These are phyloP conservation scores for Entomobrya multifasciata DNA, from an alignment of 2,888 invertebrate species.

Conservation along the genomic window DNA sequence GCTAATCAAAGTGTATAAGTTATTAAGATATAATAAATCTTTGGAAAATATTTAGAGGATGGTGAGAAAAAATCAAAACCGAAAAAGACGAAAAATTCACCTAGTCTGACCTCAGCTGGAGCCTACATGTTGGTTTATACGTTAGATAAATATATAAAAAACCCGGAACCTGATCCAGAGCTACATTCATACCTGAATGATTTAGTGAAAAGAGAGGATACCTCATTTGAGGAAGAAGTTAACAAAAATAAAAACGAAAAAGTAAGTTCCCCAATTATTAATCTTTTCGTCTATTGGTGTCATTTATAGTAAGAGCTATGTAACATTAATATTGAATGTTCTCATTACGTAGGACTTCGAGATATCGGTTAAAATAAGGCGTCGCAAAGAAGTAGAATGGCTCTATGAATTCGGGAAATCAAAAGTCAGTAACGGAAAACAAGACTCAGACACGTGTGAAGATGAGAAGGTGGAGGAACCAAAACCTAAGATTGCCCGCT, in stretches of 20 bases:
- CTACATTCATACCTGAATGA: constrained; percentile 80
- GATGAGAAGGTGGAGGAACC: constrained; percentile 38
- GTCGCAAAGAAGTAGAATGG: constrained; percentile 66
- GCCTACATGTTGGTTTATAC: constrained; percentile 86
- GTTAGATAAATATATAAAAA: constrained; percentile 76
- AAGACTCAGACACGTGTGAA: constrained; percentile 25
- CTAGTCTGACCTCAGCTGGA: constrained; percentile 83
- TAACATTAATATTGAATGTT: background rate
- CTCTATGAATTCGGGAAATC: constrained; percentile 60
- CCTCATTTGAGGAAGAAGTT: constrained; percentile 81
- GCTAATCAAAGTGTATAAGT: no score
- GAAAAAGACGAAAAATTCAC: constrained; percentile 80
- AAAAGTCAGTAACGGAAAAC: background rate
- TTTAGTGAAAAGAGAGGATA: constrained; percentile 81
- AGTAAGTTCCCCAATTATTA: constrained; percentile 61
- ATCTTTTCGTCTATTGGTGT: no score
- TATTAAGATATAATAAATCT: background rate
- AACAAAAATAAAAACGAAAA: constrained; percentile 80
- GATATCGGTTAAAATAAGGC: constrained; percentile 36
- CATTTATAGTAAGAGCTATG: background rate
- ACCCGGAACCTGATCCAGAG: constrained; percentile 76
- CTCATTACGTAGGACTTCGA: constrained; percentile 65
- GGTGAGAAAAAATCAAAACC: constrained; percentile 46
- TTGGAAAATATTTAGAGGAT: constrained; percentile 72
- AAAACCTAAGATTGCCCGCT: constrained; percentile 58